Conservation (phyloP, 2,888 invertebrate species). For the Pantelozetes paolii region DNA sequence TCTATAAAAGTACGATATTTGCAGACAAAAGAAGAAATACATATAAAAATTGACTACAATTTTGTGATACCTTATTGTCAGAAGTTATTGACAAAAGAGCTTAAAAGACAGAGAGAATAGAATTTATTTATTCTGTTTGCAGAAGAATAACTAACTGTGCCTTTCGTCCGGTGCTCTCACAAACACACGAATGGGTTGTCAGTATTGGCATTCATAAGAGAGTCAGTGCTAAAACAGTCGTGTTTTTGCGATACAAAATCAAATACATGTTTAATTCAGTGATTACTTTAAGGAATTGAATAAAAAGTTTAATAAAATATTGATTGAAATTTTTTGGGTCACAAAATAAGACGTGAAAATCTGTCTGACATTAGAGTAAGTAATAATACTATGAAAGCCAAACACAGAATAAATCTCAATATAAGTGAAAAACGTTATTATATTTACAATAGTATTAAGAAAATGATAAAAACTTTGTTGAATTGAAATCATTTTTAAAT, state of each 20-base stretch:
- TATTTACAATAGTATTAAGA: too few relatives aligned
- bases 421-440: too few relatives aligned
- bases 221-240: background rate
- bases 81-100: background rate
- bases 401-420: too few relatives aligned
- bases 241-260: background rate
- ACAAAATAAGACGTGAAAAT: background rate
- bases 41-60: background rate
- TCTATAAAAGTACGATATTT: background rate
- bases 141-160: background rate
- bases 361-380: background rate
- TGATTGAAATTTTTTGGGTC: background rate
- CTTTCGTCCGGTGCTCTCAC: background rate
- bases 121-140: background rate
- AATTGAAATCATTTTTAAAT: too few relatives aligned
- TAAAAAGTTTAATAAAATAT: background rate
- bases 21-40: too few relatives aligned
- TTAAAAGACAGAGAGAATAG: background rate
- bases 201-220: background rate
- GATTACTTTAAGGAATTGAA: background rate
- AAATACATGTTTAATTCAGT: slow-evolving; percentile 8
- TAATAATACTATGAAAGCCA: too few relatives aligned
- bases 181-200: background rate
- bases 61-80: background rate
- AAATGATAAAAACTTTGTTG: too few relatives aligned